Percentiles rank a stretch among this genome's conserved stretches.
phyloP scores from a whole-genome alignment of 2,797 vertebrate species.

The Erithacus rubecula region DNA sequence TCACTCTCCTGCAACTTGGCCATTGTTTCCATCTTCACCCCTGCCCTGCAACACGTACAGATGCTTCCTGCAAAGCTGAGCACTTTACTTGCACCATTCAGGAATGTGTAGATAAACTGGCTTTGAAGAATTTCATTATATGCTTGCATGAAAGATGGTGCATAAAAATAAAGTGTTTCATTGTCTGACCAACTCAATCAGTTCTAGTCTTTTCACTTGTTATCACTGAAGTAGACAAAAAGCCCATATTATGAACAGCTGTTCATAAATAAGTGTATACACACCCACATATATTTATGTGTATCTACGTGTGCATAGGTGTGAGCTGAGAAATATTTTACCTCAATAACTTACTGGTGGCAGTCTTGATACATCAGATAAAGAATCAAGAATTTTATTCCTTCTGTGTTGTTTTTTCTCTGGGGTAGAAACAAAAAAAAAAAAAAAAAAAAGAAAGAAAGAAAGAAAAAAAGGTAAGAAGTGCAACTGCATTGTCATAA shows the following conservation, averaged over 20 bases:
- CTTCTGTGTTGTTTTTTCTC: not conserved
- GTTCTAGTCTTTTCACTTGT: not conserved
- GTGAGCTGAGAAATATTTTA: not conserved
- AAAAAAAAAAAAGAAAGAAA: not conserved
- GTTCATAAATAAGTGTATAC: not conserved
- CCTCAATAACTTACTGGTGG: not conserved
- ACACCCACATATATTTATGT: not conserved
- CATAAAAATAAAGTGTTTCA: not conserved
- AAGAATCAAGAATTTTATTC: not conserved
- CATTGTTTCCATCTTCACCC: constrained; percentile 71
- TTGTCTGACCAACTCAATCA: not conserved
- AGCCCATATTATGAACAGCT: not conserved
- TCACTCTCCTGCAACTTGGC: constrained; percentile 68
- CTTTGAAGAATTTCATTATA: constrained; percentile 30
- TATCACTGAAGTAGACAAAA: not conserved
- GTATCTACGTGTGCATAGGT: not conserved
- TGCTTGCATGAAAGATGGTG: not conserved
- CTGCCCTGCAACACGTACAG: constrained; percentile 70
- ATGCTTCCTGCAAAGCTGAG: constrained; percentile 76
- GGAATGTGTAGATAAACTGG: constrained; percentile 45
- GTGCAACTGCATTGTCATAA: not conserved
- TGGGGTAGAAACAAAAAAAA: not conserved
- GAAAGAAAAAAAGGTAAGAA: not conserved
- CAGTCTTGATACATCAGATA: not conserved
- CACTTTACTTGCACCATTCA: not conserved